phyloP scores from a whole-genome alignment of 2,797 vertebrate species.

The Pelodytes ibericus region DNA sequence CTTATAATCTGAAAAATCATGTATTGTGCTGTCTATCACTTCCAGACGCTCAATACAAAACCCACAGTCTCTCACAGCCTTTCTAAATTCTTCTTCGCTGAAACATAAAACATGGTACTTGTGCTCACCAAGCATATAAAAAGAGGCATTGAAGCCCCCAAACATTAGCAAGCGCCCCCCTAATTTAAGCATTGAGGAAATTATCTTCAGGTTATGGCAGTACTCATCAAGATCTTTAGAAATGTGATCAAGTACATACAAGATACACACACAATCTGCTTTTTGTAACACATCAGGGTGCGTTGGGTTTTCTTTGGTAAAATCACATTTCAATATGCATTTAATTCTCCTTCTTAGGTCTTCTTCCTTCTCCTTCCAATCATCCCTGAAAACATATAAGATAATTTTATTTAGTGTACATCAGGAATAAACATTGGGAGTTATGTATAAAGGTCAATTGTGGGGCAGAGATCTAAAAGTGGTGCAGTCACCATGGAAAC shows the following conservation, averaged over 20 bases:
- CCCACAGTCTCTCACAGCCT: neutral
- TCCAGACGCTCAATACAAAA: neutral
- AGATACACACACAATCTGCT: neutral
- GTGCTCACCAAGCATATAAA: neutral
- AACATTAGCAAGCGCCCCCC: neutral
- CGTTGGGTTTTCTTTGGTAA: constrained; percentile 2
- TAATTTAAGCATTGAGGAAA: neutral
- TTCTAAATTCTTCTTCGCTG: neutral
- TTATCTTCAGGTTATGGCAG: neutral
- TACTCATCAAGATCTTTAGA: neutral
- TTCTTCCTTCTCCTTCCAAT: constrained; percentile 4
- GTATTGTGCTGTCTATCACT: neutral
- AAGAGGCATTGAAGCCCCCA: neutral
- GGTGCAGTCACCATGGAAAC: no score
- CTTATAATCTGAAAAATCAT: neutral
- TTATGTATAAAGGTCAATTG: no score
- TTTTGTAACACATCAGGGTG: neutral
- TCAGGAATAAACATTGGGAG: no score
- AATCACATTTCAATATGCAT: neutral
- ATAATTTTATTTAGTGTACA: neutral
- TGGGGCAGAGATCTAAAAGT: no score
- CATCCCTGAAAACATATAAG: neutral
- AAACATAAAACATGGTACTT: neutral
- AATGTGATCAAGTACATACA: neutral
- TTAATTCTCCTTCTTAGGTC: constrained; percentile 14